These are phyloP conservation scores for Terrapene triunguis DNA, from an alignment of 2,113 vertebrate genomes.

Conservation along the genomic window DNA sequence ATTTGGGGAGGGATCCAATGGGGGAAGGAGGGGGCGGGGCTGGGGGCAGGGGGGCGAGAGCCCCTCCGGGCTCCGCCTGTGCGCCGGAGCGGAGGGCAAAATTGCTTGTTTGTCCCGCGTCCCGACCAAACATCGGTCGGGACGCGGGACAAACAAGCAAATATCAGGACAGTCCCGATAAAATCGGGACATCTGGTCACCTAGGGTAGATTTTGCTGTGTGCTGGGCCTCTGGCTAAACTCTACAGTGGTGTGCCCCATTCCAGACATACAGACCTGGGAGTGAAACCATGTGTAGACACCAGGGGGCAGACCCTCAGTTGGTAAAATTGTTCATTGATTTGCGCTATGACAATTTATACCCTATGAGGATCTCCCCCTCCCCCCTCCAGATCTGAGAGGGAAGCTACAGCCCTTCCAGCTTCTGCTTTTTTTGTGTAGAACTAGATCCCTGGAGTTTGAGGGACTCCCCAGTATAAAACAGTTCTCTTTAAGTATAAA, in stretches of 20 bases:
- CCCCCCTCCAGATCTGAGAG: not conserved
- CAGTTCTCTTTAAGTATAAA: not conserved
- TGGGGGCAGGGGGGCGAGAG: too few relatives aligned
- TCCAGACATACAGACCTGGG: accelerated
- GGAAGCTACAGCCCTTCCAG: not conserved
- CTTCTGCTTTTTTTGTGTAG: not conserved
- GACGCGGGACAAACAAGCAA: too few relatives aligned
- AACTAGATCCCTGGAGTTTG: not conserved
- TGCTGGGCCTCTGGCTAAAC: too few relatives aligned
- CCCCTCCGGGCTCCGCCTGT: too few relatives aligned
- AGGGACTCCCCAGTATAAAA: not conserved
- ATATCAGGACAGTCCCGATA: too few relatives aligned
- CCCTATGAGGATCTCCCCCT: not conserved
- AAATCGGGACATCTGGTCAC: too few relatives aligned
- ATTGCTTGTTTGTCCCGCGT: too few relatives aligned
- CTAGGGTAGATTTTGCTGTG: too few relatives aligned
- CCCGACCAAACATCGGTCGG: too few relatives aligned
- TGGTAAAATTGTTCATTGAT: not conserved
- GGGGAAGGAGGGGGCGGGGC: too few relatives aligned
- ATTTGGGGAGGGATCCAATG: too few relatives aligned
- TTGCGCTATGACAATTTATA: not conserved
- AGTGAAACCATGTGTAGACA: accelerated
- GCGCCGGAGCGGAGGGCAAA: too few relatives aligned
- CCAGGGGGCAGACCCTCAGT: accelerated
- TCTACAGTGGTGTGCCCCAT: not conserved